phyloP scores from a whole-genome alignment of 2,888 invertebrate genomes.

The Chromoteleia sp. region DNA sequence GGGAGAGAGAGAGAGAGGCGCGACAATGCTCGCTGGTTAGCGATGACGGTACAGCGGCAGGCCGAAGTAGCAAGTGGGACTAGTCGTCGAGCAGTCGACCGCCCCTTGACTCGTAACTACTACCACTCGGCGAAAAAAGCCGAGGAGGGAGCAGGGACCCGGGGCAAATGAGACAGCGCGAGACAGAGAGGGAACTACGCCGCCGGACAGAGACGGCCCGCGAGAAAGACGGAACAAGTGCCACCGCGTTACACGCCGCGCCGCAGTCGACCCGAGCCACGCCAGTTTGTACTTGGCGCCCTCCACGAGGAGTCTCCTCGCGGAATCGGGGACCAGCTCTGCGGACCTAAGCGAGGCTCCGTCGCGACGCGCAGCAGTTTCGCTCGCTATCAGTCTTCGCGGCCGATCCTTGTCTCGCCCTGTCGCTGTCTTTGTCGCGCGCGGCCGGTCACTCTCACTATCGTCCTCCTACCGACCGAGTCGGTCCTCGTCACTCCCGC shows the following conservation, averaged over 20 bases:
- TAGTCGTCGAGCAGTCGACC: slow-evolving; percentile 63
- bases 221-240: slow-evolving; percentile 76
- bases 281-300: slow-evolving; percentile 81
- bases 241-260: slow-evolving; percentile 80
- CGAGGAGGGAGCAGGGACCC: slow-evolving; percentile 62
- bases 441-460: slow-evolving; percentile 64
- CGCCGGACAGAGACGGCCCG: slow-evolving; percentile 66
- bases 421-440: slow-evolving; percentile 36
- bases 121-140: slow-evolving; percentile 67
- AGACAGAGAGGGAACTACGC: slow-evolving; percentile 52
- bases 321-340: slow-evolving; percentile 63
- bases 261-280: slow-evolving; percentile 81
- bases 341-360: slow-evolving; percentile 23
- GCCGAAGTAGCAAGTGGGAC: slow-evolving; percentile 63
- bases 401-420: slow-evolving; percentile 25
- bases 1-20: slow-evolving; percentile 28
- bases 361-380: background rate
- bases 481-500: slow-evolving; percentile 68
- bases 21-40: slow-evolving; percentile 63
- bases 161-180: slow-evolving; percentile 70
- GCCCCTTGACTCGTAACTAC: slow-evolving; percentile 67
- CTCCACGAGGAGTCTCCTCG: slow-evolving; percentile 71
- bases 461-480: slow-evolving; percentile 55
- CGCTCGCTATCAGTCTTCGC: slow-evolving; percentile 5
- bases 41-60: slow-evolving; percentile 59